Evolutionary conservation across 1,140 invertebrate genomes (phyloP).

Genomic region (Trissolcus basalis): DNA sequence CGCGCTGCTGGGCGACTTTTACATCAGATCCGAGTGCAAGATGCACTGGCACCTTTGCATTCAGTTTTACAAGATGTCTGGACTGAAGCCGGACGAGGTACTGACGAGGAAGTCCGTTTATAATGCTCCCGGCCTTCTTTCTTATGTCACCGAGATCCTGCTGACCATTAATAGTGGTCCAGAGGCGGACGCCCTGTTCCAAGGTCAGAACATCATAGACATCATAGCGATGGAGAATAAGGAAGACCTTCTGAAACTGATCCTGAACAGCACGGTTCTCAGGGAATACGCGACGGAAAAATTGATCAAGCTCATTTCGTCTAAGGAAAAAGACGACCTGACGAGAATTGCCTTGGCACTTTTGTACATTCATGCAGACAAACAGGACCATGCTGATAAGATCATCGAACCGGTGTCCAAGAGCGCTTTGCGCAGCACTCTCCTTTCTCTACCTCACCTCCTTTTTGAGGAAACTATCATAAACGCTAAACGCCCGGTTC

Average conservation of each 20-base stretch:
- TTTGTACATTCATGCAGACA: conserved; percentile 78
- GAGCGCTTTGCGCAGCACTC: conserved; percentile 65
- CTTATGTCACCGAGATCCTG: conserved; percentile 76
- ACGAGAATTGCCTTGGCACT: conserved; percentile 74
- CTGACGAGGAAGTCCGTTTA: conserved; percentile 68
- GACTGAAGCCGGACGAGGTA: conserved; percentile 75
- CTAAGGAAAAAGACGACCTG: conserved; percentile 63
- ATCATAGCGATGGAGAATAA: conserved; percentile 73
- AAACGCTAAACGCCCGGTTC: conserved; percentile 64
- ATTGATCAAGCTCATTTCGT: conserved; percentile 74
- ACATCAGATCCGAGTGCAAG: conserved; percentile 78
- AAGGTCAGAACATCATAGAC: conserved; percentile 76
- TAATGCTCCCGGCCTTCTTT: conserved; percentile 75
- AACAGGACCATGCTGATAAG: conserved; percentile 72
- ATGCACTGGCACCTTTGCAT: conserved; percentile 78
- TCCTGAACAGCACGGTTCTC: conserved; percentile 77
- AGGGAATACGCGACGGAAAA: conserved; percentile 79
- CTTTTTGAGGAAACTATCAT: conserved; percentile 75
- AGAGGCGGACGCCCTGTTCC: conserved; percentile 73
- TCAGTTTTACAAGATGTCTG: conserved; percentile 80
- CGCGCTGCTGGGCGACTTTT: conserved; percentile 80
- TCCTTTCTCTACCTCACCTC: conserved; percentile 76
- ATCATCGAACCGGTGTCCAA: conserved; percentile 71
- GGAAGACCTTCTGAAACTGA: conserved; percentile 75
- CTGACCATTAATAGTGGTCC: conserved; percentile 70